A percentile compares a stretch with the other conserved stretches of the same genome.
These are phyloP conservation scores for Naja naja DNA, from an alignment of 2,113 vertebrate species.

Conservation along the genomic window DNA sequence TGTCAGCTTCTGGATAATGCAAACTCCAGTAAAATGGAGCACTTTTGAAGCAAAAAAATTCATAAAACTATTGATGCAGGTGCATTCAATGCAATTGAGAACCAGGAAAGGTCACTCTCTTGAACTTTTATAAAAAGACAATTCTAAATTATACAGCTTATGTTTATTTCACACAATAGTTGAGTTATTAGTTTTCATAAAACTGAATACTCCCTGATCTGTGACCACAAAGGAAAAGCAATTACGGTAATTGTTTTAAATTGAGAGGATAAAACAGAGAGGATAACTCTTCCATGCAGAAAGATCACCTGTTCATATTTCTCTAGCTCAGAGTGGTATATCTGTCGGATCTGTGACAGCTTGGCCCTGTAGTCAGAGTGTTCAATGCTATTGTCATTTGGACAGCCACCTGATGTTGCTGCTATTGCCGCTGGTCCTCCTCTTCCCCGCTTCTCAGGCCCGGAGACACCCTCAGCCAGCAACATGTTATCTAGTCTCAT, in stretches of 20 bases:
- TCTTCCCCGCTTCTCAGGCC: constrained; percentile 82
- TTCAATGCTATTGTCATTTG: constrained; percentile 87
- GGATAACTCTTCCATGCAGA: constrained; percentile 63
- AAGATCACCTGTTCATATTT: constrained; percentile 89
- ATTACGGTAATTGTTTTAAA: constrained; percentile 37
- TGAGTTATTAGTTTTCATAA: constrained; percentile 15
- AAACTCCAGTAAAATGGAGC: background rate
- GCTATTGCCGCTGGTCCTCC: constrained; percentile 79
- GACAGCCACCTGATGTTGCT: constrained; percentile 84
- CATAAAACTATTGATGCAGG: background rate
- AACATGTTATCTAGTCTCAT: constrained; percentile 89
- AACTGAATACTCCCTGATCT: constrained; percentile 26
- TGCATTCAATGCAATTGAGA: background rate
- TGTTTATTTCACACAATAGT: constrained; percentile 4
- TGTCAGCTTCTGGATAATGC: background rate
- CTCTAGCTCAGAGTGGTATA: constrained; percentile 91
- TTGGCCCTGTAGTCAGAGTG: constrained; percentile 92
- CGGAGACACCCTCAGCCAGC: constrained; percentile 85
- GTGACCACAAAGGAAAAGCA: constrained; percentile 44
- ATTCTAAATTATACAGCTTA: constrained; percentile 1
- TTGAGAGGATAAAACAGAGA: constrained; percentile 54
- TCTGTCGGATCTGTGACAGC: constrained; percentile 88
- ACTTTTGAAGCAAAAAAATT: background rate
- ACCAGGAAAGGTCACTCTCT: background rate
- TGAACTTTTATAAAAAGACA: background rate